Evolutionary conservation across 2,113 vertebrate species (phyloP), one percentile per base, ranked within the genome.

Genomic region (Oreocharis arfaki): DNA sequence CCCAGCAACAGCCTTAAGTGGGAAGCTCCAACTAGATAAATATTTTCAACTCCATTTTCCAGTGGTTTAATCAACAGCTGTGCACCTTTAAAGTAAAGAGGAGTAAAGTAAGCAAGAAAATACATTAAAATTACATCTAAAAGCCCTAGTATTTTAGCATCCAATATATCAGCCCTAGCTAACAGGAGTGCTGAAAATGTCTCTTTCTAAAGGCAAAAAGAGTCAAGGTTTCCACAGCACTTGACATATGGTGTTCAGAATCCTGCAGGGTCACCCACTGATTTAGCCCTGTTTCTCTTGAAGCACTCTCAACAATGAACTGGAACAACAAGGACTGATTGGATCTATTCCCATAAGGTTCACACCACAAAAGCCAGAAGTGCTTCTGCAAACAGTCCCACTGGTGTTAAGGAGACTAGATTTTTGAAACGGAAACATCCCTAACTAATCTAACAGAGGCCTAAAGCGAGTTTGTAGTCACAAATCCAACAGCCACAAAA

Each of bases 1-100:
- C 99, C 99, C 47, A 97, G 97, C 33, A 99, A 97, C 55, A 99
- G 84, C 39, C 99, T 98, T 53, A 98, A 95, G 65, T 90, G 70
- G 19, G 99, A 98, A 26, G 99, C 98, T 63, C 99, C 99, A 33
- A 99, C 98, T 9, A 99, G 94, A 90, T 98, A 99, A 26, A 99
- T 41, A 93, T 99, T 99, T 90, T 98, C 97, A 56, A 97, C 98
- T 85, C 96, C 93, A 32, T 93, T 95, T 61, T 96, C 96, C 1
- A 99, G 92, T 5, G 98, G 98, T 94, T 98, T 98, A 87, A 99
- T 96, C 80, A 99, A 94, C 57, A 99, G 95, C 63, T 99, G 99
- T 35, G 99, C 98, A 91, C 99, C 99, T 99, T 95, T 11, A n/a
- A 94, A 96, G 57, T 57, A 91, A 81, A 87, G 30, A 74, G 41